Base-by-base conservation (phyloP, 2,113 vertebrate genomes). In the Perca flavescens region DNA sequence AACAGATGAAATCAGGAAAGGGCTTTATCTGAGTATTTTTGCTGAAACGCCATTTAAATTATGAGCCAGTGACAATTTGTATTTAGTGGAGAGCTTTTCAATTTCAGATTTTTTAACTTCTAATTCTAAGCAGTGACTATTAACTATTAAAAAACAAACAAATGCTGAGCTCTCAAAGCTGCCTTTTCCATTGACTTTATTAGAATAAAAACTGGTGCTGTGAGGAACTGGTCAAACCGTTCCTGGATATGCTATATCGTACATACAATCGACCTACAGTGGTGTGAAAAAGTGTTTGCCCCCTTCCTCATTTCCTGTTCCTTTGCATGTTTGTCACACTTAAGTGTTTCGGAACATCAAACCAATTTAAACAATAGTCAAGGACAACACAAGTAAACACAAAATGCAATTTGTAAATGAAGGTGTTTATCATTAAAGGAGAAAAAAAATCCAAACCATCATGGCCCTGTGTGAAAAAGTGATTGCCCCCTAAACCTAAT, bases 41-140 rank as follows among this genome's bases (percentile, higher is more conserved):
- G 60, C 57, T 53, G 25, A 74, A 74, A 83, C 3, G 4, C 54
- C 12, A 60, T 69, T 71, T 43, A 74, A 63, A 85, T 52, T 49
- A 40, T 47, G 63, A 74, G 21, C n/a, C 53, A 12, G 31, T 71
- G 63, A 75, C 19, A 36, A 22, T 64, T 40, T 77, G 63, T 70
- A 7, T 89, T 66, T 70, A 69, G 63, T 65, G 68, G 52, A 77
- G 76, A 61, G 77, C 58, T 80, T 49, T 63, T 82, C 63, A 71
- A 11, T 66, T 49, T 54, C 25, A 82, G 68, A 73, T 28, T 53
- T 77, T 83, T 60, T 63, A 86, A 80, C 52, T 80, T 46, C 13
- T 31, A 28, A n/a, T 43, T 81, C 3, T n/a, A n/a, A 70, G 76
- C 56, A 65, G 31, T 71, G n/a, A 61, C 61, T 58, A 54, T 79